Evolutionary conservation across 2,113 vertebrate genomes (phyloP), one percentile per base, ranked within the genome.

Genomic region (Microtus montanus): DNA sequence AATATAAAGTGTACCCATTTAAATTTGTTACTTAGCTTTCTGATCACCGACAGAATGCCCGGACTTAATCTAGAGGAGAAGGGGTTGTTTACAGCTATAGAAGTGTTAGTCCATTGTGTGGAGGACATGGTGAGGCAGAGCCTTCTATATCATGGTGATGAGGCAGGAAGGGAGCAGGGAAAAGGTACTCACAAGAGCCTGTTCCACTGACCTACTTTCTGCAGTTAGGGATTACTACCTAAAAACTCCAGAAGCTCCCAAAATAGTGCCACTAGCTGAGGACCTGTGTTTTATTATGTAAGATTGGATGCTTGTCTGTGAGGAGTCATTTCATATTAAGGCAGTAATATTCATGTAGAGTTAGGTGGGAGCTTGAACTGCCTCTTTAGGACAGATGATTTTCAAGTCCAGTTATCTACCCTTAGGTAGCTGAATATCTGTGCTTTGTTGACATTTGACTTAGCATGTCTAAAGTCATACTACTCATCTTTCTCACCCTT

Each of bases 401-500:
- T 92, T 28, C 38, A 86, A 68, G 80, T 92, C 5, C 17, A 13
- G 30, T 4, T 89, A 5, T 20, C 47, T 54, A 86, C 33, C 52
- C 61, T 33, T 82, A 47, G 54, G 33, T 22, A 49, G 41, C 33
- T 85, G 61, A 91, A 68, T 13, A 19, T 75, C 0, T 88, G 68
- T 74, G 47, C 49, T 79, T 84, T 68, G 83, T 64, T 93, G 54
- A 61, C n/a, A 64, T 73, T 78, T 89, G 77, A 80, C 14, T 89
- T 68, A 66, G 54, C 3, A 30, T 61, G 10, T 85, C 15, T 95
- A 20, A 85, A 74, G 78, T 54, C 38, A 74, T 89, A 75, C 17
- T 89, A 75, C 13, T 74, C 0, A 61, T n/a, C 3, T 68, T 52
- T 74, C n/a, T 92, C 22, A 44, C 66, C 54, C 22, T 58, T 87